Conservation (phyloP, 2,888 invertebrate genomes). For the Habrosyne pyritoides region DNA sequence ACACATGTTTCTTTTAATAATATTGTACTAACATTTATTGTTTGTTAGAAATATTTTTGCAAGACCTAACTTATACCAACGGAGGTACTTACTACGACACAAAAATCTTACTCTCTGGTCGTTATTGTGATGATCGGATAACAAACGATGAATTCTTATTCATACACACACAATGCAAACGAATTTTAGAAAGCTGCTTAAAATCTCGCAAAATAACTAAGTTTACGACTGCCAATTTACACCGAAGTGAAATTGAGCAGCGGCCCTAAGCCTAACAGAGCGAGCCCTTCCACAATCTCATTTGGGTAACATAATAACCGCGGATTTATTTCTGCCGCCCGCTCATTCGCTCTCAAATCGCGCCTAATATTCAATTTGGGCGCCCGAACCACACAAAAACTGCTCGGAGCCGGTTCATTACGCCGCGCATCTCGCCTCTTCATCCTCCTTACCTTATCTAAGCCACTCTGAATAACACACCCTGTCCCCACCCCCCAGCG, state of each 20-base stretch:
- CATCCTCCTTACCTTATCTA: constrained; percentile 83
- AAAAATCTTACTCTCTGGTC: too few species aligned
- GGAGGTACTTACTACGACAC: background rate
- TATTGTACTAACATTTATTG: background rate
- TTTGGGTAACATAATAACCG: constrained; percentile 81
- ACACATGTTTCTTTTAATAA: background rate
- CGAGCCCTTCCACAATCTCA: constrained; percentile 75
- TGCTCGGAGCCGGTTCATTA: constrained; percentile 81
- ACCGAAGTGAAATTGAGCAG: constrained; percentile 74
- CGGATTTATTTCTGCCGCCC: constrained; percentile 80
- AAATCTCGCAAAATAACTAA: constrained; percentile 64
- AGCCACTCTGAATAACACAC: constrained; percentile 78
- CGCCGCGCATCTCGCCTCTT: constrained; percentile 81
- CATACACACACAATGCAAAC: constrained; percentile 40
- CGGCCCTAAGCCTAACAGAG: constrained; percentile 66
- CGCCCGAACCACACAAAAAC: constrained; percentile 81
- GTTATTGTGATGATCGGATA: background rate
- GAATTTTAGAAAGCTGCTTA: constrained; percentile 55
- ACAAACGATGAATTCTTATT: constrained; percentile 18
- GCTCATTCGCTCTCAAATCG: constrained; percentile 81
- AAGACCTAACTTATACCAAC: too few species aligned
- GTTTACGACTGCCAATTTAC: constrained; percentile 72
- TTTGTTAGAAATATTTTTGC: background rate
- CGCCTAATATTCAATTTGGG: constrained; percentile 83
- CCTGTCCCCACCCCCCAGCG: constrained; percentile 43